phyloP scores from a whole-genome alignment of 2,113 vertebrate genomes.

The Pangasianodon hypophthalmus region DNA sequence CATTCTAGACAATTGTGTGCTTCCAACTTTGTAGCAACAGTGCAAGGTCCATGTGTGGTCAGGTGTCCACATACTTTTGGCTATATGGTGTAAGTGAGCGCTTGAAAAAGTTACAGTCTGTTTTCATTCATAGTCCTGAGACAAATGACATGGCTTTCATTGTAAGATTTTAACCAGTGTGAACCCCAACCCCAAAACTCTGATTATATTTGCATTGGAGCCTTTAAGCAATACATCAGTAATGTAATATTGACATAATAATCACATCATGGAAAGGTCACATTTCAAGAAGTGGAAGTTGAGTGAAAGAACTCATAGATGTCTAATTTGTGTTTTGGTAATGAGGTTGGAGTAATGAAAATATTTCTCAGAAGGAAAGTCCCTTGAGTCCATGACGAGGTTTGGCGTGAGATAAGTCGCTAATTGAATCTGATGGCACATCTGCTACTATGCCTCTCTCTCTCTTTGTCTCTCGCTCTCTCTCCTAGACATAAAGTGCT shows the following conservation, averaged over 20 bases:
- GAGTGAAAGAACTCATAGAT: not conserved
- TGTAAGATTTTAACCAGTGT: not conserved
- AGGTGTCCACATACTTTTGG: not conserved
- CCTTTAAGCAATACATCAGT: not conserved
- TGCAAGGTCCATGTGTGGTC: not conserved
- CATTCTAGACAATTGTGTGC: not conserved
- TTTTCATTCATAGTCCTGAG: not conserved
- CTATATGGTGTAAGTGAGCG: not conserved
- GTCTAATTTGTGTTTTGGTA: slow-evolving; percentile 8
- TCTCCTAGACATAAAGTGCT: not conserved
- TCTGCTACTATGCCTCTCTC: slow-evolving; percentile 2
- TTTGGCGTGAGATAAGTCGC: slow-evolving; percentile 6
- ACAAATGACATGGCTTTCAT: not conserved
- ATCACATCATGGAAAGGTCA: not conserved
- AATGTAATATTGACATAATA: not conserved
- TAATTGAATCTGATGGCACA: slow-evolving; percentile 35
- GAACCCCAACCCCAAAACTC: not conserved
- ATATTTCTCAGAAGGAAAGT: slow-evolving; percentile 22
- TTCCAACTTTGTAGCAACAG: not conserved
- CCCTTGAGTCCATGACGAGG: not conserved
- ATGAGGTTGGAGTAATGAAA: slow-evolving; percentile 19
- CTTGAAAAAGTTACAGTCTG: not conserved
- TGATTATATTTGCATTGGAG: not conserved
- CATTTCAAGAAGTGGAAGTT: slow-evolving; percentile 6
- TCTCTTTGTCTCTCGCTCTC: not conserved